phyloP scores from a whole-genome alignment of 2,797 vertebrate species.

The Paramormyrops hopkinsi region DNA sequence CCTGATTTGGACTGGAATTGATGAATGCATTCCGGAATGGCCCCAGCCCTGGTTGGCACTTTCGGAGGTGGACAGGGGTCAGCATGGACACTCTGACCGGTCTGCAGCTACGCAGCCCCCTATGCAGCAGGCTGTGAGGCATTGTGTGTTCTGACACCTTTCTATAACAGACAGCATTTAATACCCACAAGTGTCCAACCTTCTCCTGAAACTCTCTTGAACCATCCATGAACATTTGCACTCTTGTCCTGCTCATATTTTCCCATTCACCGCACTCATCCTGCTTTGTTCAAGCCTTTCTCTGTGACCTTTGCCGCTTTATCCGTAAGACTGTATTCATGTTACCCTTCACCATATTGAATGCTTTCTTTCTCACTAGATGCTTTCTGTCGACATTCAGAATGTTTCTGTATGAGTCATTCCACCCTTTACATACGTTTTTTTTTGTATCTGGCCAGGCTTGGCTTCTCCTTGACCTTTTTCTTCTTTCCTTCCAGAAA shows the following conservation, averaged over 20 bases:
- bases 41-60: neutral
- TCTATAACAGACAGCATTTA: neutral
- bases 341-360: neutral
- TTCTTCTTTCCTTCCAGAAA: neutral
- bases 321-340: neutral
- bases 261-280: neutral
- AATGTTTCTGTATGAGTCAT: neutral
- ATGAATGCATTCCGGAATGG: neutral
- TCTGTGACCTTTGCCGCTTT: neutral
- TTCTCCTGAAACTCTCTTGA: neutral
- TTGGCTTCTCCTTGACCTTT: neutral
- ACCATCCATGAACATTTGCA: neutral
- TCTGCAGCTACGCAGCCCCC: neutral
- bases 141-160: neutral
- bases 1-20: neutral
- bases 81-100: neutral
- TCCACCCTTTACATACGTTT: neutral
- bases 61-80: neutral
- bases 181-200: neutral
- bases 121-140: neutral
- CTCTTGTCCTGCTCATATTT: neutral
- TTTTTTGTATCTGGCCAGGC: neutral
- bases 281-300: neutral
- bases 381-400: neutral
- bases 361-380: neutral